These are phyloP conservation scores for Erebia aethiops DNA, from an alignment of 2,888 invertebrate species.

Conservation along the genomic window DNA sequence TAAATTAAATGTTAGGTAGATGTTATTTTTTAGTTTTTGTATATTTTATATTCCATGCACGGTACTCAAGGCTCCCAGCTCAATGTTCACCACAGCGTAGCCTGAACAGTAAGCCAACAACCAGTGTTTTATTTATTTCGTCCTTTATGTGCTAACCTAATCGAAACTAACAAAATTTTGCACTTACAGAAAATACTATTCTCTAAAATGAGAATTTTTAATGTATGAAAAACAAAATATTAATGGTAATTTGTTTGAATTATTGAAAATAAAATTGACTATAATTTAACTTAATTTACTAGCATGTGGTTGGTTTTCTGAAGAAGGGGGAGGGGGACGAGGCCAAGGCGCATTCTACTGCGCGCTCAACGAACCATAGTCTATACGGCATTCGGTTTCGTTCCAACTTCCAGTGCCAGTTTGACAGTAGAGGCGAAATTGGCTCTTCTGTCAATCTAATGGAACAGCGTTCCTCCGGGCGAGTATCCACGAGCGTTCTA, in stretches of 20 bases:
- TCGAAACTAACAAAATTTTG: not conserved
- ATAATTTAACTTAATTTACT: constrained; percentile 42
- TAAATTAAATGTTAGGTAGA: not conserved
- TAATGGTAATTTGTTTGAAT: not conserved
- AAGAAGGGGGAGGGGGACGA: constrained; percentile 41
- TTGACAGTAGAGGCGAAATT: constrained; percentile 71
- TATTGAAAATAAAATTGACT: not conserved
- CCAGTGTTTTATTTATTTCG: not conserved
- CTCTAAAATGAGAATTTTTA: not conserved
- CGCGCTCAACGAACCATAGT: constrained; percentile 43
- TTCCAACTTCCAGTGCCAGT: constrained; percentile 58
- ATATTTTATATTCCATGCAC: constrained; percentile 43
- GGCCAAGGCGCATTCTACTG: constrained; percentile 57
- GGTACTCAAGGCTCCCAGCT: constrained; percentile 54
- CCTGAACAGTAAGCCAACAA: constrained; percentile 41
- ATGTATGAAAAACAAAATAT: not conserved
- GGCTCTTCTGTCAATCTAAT: constrained; percentile 79
- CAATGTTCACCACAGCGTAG: constrained; percentile 52
- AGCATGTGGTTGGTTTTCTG: constrained; percentile 58
- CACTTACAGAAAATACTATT: not conserved
- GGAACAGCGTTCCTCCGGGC: constrained; percentile 76
- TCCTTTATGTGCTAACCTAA: not conserved
- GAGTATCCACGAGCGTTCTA: constrained; percentile 65
- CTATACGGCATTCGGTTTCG: constrained; percentile 35
- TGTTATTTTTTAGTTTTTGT: not conserved